These are phyloP conservation scores for Eupithecia subfuscata DNA, from an alignment of 2,888 invertebrate species.

Conservation along the genomic window DNA sequence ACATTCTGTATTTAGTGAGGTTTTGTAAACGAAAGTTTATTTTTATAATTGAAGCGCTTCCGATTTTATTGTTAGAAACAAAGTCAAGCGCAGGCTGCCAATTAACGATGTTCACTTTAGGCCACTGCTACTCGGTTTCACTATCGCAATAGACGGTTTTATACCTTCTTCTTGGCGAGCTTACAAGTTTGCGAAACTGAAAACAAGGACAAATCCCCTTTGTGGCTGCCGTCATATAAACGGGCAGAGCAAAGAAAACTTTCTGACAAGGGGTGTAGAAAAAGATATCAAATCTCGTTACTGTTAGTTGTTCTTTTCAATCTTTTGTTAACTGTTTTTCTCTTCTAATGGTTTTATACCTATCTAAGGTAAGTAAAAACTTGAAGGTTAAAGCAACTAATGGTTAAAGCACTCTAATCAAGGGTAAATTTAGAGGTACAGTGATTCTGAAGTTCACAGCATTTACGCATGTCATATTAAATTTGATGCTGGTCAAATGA, in stretches of 20 bases:
- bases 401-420: too few relatives aligned
- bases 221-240: conserved; percentile 39
- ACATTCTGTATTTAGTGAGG: not conserved
- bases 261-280: conserved; percentile 35
- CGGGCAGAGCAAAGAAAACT: conserved; percentile 39
- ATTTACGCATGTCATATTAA: not conserved
- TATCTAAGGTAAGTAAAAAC: not conserved
- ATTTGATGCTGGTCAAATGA: too few relatives aligned
- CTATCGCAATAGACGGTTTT: conserved; percentile 32
- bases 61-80: not conserved
- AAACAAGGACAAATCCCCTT: conserved; percentile 45
- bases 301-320: conserved; percentile 25
- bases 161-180: conserved; percentile 29
- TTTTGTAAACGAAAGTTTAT: not conserved
- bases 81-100: not conserved
- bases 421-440: not conserved
- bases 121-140: conserved; percentile 9
- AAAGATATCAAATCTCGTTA: conserved; percentile 37
- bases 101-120: not conserved
- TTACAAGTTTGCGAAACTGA: conserved; percentile 42
- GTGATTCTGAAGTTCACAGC: not conserved
- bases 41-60: not conserved
- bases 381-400: not conserved
- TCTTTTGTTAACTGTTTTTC: conserved; percentile 2
- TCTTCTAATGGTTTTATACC: not conserved